These are phyloP conservation scores for Spodoptera frugiperda DNA, from an alignment of 1,140 invertebrate species.

Conservation along the genomic window DNA sequence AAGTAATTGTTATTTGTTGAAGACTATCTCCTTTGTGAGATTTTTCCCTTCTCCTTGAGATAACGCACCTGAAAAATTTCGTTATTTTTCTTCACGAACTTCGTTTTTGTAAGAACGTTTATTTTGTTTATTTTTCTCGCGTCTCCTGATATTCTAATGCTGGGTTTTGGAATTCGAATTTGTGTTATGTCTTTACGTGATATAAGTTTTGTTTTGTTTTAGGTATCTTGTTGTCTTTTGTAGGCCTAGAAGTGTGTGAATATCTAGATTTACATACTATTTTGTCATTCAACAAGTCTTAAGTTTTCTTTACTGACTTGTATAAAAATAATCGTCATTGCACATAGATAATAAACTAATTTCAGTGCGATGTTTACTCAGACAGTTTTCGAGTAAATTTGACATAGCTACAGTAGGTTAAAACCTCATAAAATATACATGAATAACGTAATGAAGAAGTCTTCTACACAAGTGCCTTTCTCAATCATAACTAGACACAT, in stretches of 20 bases:
- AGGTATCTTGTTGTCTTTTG: not conserved
- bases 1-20: conserved; percentile 52
- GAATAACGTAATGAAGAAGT: too few relatives aligned
- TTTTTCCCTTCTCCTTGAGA: conserved; percentile 44
- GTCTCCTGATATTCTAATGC: not conserved
- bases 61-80: conserved; percentile 41
- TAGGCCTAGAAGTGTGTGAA: too few relatives aligned
- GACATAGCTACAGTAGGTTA: too few relatives aligned
- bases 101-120: conserved; percentile 12
- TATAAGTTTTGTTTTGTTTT: conserved; percentile 6
- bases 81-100: conserved; percentile 28
- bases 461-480: too few relatives aligned
- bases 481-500: not conserved
- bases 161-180: conserved; percentile 8
- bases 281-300: too few relatives aligned
- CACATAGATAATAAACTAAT: too few relatives aligned
- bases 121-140: conserved; percentile 18
- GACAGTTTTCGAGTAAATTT: too few relatives aligned
- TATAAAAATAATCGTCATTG: too few relatives aligned
- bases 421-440: too few relatives aligned
- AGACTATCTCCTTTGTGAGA: conserved; percentile 46
- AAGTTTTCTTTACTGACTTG: too few relatives aligned
- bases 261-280: too few relatives aligned
- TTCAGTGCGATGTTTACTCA: too few relatives aligned
- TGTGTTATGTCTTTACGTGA: conserved; percentile 14